These are phyloP conservation scores for Theonella swinhoei DNA, from an alignment of 37 sponge, comb jelly and placozoan genomes.

Conservation along the genomic window DNA sequence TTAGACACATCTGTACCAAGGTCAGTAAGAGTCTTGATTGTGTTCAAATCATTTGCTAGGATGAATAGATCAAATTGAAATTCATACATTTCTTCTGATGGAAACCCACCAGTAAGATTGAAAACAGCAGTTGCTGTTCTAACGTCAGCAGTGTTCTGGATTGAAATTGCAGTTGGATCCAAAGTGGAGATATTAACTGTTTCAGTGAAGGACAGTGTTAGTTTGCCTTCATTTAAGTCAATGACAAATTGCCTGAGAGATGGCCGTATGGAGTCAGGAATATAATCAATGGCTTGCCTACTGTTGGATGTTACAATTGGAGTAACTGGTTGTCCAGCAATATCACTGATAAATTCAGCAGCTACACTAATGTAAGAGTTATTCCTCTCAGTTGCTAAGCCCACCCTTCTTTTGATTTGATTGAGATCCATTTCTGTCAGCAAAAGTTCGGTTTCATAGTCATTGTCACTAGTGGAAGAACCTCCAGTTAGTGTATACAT, in stretches of 20 bases:
- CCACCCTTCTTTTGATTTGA: slow-evolving; percentile 69
- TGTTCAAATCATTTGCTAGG: slow-evolving; percentile 57
- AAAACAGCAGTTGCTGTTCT: background rate
- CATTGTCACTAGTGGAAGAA: slow-evolving; percentile 50
- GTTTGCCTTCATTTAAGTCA: slow-evolving; percentile 61
- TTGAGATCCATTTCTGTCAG: slow-evolving; percentile 69
- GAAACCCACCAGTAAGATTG: slow-evolving; percentile 65
- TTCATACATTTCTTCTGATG: slow-evolving; percentile 38
- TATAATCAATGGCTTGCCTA: slow-evolving; percentile 47
- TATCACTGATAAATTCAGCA: slow-evolving; percentile 72
- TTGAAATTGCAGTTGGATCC: slow-evolving; percentile 21
- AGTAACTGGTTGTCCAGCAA: slow-evolving; percentile 63
- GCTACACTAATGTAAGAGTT: slow-evolving; percentile 76
- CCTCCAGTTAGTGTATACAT: slow-evolving; percentile 79
- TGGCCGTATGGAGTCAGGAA: slow-evolving; percentile 68
- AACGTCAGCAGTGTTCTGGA: slow-evolving; percentile 41
- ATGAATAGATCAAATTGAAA: slow-evolving; percentile 50
- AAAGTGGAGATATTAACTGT: slow-evolving; percentile 71
- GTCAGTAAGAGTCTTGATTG: slow-evolving; percentile 55
- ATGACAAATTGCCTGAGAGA: slow-evolving; percentile 53
- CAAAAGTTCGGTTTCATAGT: slow-evolving; percentile 65
- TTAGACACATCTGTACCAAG: slow-evolving; percentile 44
- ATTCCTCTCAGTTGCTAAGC: slow-evolving; percentile 70
- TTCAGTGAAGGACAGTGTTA: slow-evolving; percentile 81
- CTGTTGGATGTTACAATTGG: slow-evolving; percentile 68